Evolutionary conservation across 2,888 invertebrate species (phyloP), one percentile per base, ranked within the genome.

Genomic region (Polymixis flavicincta): DNA sequence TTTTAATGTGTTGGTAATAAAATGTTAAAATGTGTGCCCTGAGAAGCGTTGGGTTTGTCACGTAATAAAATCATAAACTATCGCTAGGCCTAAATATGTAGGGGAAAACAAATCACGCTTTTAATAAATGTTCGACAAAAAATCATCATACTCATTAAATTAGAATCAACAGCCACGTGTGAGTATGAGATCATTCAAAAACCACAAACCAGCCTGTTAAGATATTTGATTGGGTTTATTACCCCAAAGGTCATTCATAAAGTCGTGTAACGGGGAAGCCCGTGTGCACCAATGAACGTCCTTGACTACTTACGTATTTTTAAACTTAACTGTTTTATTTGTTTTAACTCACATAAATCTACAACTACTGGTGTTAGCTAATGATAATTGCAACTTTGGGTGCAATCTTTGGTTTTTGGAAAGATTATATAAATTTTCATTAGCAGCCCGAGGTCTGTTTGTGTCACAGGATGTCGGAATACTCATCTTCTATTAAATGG

Each of bases 21-120:
- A 86, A 82, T 76, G 72, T 80, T 78, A 74, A 83, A 83, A 81
- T 70, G 54, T 64, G 48, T 76, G 67, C 76, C 78, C 69, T 78
- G 65, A 77, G 70, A 78, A 65, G 67, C 65, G 65, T 67, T 77
- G 42, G 9, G 32, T 22, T 69, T 48, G 54, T 65, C 75, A 69
- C 60, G 42, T 74, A 61, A 74, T 71, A 79, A 74, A 68, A 57
- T 65, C 57, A 73, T 83, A 79, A 73, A 75, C 52, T 48, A 67
- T 32, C 11, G 19, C 2, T 60, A 54, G n/a, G 45, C 11, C 13
- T 9, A 32, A 61, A 59, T 42, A 52, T 32, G 4, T 19, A 14
- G 0, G 5, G 0, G 45, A 54, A 48, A 45, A 71, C 28, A 19
- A n/a, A 3, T 5, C 22, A 32, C 2, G n/a, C 0, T 61, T n/a